Evolutionary conservation across 1,140 invertebrate genomes (phyloP).

Genomic region (Drosophila guanche): DNA sequence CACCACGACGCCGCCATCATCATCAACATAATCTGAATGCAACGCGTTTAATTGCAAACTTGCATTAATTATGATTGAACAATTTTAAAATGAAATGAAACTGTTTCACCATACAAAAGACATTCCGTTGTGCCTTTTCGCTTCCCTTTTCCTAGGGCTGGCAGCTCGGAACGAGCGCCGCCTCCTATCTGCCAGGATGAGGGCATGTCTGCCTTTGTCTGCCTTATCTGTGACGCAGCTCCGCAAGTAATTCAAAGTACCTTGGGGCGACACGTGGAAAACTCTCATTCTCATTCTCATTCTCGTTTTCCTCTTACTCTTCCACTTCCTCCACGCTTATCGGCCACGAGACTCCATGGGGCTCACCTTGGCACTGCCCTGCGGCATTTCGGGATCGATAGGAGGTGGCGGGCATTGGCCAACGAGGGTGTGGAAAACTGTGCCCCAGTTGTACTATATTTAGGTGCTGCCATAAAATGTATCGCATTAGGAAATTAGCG

Average conservation of each 20-base stretch:
- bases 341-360: slow-evolving; percentile 45
- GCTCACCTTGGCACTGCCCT: slow-evolving; percentile 32
- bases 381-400: slow-evolving; percentile 55
- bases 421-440: slow-evolving; percentile 11
- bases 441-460: slow-evolving; percentile 26
- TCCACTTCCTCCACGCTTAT: slow-evolving; percentile 50
- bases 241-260: slow-evolving; percentile 67
- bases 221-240: slow-evolving; percentile 40
- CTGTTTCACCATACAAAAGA: slow-evolving; percentile 44
- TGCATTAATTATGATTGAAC: slow-evolving; percentile 80
- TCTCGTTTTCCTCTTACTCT: slow-evolving; percentile 44
- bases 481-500: slow-evolving; percentile 54
- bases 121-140: slow-evolving; percentile 32
- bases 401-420: slow-evolving; percentile 28
- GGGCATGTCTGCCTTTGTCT: slow-evolving; percentile 23
- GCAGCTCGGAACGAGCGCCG: slow-evolving; percentile 30
- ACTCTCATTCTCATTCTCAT: slow-evolving; percentile 56
- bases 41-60: slow-evolving; percentile 81
- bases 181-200: slow-evolving; percentile 26
- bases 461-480: slow-evolving; percentile 38
- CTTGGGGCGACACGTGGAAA: slow-evolving; percentile 53
- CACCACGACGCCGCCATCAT: slow-evolving; percentile 34
- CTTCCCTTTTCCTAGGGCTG: slow-evolving; percentile 36
- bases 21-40: slow-evolving; percentile 78
- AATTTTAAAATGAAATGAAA: slow-evolving; percentile 64